Percentiles rank a stretch among this genome's conserved stretches.
Evolutionary conservation across 2,888 invertebrate genomes (phyloP).

Genomic region (Helicoverpa assulta): DNA sequence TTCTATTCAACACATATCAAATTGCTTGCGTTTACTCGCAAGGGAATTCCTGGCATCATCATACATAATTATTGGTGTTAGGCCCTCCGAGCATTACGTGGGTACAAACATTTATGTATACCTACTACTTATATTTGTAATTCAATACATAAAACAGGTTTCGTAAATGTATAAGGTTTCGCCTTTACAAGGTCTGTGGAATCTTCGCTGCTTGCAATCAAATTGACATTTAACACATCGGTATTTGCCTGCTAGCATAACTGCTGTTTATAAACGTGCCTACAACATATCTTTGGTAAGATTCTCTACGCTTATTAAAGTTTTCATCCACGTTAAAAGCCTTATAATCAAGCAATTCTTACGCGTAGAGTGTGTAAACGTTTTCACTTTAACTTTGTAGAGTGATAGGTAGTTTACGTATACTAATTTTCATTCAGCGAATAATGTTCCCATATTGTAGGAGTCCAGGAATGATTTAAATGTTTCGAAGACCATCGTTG

Average conservation of each 20-base stretch:
- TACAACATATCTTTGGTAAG: constrained; percentile 15
- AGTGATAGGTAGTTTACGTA: no score
- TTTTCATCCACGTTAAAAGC: constrained; percentile 17
- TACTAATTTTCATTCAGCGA: background rate
- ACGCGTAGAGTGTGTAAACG: no score
- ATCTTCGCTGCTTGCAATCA: constrained; percentile 50
- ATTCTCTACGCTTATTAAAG: constrained; percentile 11
- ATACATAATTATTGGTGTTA: background rate
- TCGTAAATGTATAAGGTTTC: constrained; percentile 31
- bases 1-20: background rate
- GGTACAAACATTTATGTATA: background rate
- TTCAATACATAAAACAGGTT: constrained; percentile 53
- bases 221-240: constrained; percentile 58
- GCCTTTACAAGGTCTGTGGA: constrained; percentile 44
- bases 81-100: constrained; percentile 20
- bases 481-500: background rate
- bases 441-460: background rate
- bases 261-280: constrained; percentile 1
- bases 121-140: constrained; percentile 17
- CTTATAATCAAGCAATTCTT: background rate
- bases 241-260: constrained; percentile 39
- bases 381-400: background rate
- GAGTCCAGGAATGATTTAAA: background rate
- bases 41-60: constrained; percentile 7
- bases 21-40: background rate